A percentile compares a stretch with the other conserved stretches of the same genome.
phyloP scores from a whole-genome alignment of 1,140 invertebrate species.

The Drosophila nikananu region DNA sequence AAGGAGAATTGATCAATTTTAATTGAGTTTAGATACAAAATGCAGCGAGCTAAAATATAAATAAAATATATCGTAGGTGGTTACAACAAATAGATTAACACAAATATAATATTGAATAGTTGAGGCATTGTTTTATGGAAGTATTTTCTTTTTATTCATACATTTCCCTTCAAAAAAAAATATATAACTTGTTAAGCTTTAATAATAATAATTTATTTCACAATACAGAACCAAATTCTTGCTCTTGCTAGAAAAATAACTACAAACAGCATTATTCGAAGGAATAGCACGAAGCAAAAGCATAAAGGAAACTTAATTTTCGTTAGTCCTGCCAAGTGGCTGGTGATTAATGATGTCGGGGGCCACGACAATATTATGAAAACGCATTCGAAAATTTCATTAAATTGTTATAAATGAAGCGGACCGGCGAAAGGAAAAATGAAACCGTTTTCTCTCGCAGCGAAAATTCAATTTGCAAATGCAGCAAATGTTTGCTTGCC shows the following conservation, averaged over 20 bases:
- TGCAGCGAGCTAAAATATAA: no score
- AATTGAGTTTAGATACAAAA: neutral
- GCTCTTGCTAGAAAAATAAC: neutral
- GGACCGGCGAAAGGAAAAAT: constrained; percentile 21
- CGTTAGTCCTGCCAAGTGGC: constrained; percentile 65
- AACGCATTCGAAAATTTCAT: constrained; percentile 83
- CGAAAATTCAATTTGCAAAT: constrained; percentile 80
- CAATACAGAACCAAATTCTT: neutral
- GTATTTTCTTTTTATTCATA: neutral
- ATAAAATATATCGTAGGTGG: no score
- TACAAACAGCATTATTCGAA: constrained; percentile 8
- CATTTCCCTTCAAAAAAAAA: no score
- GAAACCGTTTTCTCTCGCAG: constrained; percentile 52
- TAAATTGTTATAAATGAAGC: constrained; percentile 82
- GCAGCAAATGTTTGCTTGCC: constrained; percentile 37
- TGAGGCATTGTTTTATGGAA: no score
- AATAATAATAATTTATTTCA: neutral
- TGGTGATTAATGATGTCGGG: constrained; percentile 67
- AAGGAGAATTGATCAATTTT: neutral
- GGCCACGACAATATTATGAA: constrained; percentile 66
- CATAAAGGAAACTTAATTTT: constrained; percentile 74
- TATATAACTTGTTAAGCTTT: no score
- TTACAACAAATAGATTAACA: no score
- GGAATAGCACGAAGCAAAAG: constrained; percentile 14
- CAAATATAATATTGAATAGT: no score